These are phyloP conservation scores for Neoascia interrupta DNA, from an alignment of 2,888 invertebrate genomes.

Conservation along the genomic window DNA sequence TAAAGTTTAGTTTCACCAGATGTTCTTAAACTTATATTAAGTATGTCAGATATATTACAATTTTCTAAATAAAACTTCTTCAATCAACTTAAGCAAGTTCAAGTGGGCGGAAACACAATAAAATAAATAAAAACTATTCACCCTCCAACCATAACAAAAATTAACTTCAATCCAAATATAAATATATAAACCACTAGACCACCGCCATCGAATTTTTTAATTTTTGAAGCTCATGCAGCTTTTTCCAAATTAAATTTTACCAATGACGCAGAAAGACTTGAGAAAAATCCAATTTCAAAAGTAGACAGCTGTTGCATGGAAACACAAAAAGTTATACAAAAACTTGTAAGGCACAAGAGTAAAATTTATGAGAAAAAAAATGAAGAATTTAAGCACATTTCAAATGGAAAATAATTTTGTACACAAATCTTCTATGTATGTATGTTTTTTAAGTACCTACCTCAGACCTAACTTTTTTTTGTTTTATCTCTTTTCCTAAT, in stretches of 20 bases:
- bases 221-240: no score
- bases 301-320: constrained; percentile 11
- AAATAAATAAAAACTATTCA: background rate
- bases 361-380: constrained; percentile 5
- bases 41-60: no score
- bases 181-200: no score
- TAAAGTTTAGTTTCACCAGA: background rate
- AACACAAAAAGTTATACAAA: constrained; percentile 8
- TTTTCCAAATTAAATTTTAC: constrained; percentile 24
- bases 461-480: no score
- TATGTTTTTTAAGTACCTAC: no score
- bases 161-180: background rate
- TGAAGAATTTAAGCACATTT: constrained; percentile 26
- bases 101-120: background rate
- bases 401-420: constrained; percentile 18
- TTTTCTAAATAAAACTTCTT: no score
- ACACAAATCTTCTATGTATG: background rate
- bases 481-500: constrained; percentile 14
- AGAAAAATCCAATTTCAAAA: constrained; percentile 22
- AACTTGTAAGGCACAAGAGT: constrained; percentile 1
- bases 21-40: no score
- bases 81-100: no score
- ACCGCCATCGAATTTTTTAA: no score
- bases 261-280: constrained; percentile 48
- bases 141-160: background rate